Percentiles rank a stretch among this genome's conserved stretches.
Conservation (phyloP, 2,113 vertebrate species). For the Centropristis striata region DNA sequence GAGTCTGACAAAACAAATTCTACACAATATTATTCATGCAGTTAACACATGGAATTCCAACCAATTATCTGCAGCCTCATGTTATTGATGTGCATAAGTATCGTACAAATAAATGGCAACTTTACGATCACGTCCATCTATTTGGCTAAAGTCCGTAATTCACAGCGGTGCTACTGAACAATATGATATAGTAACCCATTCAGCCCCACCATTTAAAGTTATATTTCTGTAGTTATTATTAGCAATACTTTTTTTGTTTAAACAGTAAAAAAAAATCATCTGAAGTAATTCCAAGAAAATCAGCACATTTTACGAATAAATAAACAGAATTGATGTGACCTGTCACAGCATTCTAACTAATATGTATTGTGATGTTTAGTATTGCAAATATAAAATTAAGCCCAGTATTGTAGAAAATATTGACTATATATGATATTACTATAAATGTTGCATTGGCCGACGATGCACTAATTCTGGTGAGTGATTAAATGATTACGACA, state of each 20-base stretch:
- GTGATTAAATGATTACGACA: not conserved
- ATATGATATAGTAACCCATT: no score
- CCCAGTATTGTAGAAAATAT: not conserved
- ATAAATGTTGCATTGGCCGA: not conserved
- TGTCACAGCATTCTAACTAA: no score
- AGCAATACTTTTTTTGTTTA: no score
- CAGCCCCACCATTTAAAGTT: no score
- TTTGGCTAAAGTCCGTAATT: not conserved
- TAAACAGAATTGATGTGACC: not conserved
- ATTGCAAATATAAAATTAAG: not conserved
- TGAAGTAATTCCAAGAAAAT: not conserved
- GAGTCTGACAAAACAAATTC: not conserved
- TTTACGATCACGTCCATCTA: not conserved
- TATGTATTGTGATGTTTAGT: not conserved
- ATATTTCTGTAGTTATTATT: no score
- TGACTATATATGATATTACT: not conserved
- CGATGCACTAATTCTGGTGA: not conserved
- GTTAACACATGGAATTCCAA: not conserved
- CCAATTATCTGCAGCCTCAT: not conserved
- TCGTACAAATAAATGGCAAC: not conserved
- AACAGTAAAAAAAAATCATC: not conserved
- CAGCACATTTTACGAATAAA: not conserved
- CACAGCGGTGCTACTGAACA: not conserved
- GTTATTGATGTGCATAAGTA: no score
- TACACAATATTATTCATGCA: not conserved